Conservation (phyloP, 1,140 invertebrate species). For the Hestina assimilis region DNA sequence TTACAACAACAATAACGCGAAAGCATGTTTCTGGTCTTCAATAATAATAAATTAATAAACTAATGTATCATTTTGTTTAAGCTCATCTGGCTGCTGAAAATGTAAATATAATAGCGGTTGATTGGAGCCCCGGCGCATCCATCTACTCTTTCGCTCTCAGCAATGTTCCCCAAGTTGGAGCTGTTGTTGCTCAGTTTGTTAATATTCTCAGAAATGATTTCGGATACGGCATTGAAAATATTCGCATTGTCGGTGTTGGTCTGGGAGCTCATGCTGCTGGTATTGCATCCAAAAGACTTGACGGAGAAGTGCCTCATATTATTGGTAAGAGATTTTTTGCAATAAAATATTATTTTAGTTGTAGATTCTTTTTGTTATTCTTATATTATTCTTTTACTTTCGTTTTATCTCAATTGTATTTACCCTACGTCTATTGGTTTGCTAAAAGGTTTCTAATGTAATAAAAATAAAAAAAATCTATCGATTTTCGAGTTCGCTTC, state of each 20-base stretch:
- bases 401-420: too few species aligned
- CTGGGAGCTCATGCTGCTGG: conserved; percentile 62
- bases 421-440: too few species aligned
- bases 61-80: conserved; percentile 26
- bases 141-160: conserved; percentile 47
- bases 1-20: too few species aligned
- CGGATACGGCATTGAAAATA: conserved; percentile 33
- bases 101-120: conserved; percentile 58
- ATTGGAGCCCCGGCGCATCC: conserved; percentile 49
- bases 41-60: neutral
- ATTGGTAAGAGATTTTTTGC: conserved; percentile 41
- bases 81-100: conserved; percentile 42
- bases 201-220: conserved; percentile 51
- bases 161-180: conserved; percentile 48
- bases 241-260: conserved; percentile 59
- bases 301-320: conserved; percentile 46
- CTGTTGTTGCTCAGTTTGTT: conserved; percentile 47
- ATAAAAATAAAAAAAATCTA: too few species aligned
- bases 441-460: too few species aligned
- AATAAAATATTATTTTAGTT: neutral
- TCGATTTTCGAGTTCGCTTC: too few species aligned
- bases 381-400: too few species aligned
- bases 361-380: too few species aligned
- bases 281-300: conserved; percentile 46
- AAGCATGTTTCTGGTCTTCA: neutral